A percentile compares a stretch with the other conserved stretches of the same genome.
Evolutionary conservation across 2,888 invertebrate species (phyloP).

Genomic region (Dysmachus trigonus): DNA sequence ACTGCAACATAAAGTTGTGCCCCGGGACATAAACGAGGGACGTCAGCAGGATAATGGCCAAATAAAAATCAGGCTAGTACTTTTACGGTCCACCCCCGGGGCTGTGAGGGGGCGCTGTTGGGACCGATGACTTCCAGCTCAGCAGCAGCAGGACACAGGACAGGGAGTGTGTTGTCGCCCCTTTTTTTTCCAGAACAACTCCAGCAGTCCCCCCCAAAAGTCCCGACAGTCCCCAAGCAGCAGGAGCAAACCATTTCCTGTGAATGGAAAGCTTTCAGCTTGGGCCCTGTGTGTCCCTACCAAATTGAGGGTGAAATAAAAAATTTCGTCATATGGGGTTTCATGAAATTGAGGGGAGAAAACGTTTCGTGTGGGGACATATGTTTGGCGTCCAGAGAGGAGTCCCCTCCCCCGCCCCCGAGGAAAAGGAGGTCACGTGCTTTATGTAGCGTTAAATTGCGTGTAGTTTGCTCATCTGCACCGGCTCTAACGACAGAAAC

Average conservation of each 20-base stretch:
- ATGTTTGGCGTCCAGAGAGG: slow-evolving; percentile 29
- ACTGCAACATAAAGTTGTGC: slow-evolving; percentile 32
- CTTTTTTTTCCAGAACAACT: not conserved
- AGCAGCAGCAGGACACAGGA: not conserved
- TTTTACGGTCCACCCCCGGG: slow-evolving; percentile 2
- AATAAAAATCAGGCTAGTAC: slow-evolving; percentile 41
- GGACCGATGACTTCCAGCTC: not conserved
- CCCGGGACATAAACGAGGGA: slow-evolving; percentile 14
- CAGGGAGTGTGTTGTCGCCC: not conserved
- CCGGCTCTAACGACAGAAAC: slow-evolving; percentile 29
- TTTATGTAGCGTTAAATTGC: slow-evolving; percentile 49
- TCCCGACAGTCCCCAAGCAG: not conserved
- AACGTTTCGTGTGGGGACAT: not conserved
- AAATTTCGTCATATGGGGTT: slow-evolving; percentile 41
- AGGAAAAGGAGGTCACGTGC: slow-evolving; percentile 42
- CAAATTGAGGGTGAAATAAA: slow-evolving; percentile 43
- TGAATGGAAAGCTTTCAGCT: slow-evolving; percentile 23
- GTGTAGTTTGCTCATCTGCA: slow-evolving; percentile 42
- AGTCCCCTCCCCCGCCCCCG: not conserved
- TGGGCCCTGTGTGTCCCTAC: slow-evolving; percentile 1
- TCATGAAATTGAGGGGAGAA: slow-evolving; percentile 30
- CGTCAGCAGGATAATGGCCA: slow-evolving; percentile 35
- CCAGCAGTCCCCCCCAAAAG: not conserved
- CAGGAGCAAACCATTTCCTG: slow-evolving; percentile 6
- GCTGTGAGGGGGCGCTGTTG: not conserved